Conservation (phyloP, 1,140 invertebrate species). For the Megathymus violae region DNA sequence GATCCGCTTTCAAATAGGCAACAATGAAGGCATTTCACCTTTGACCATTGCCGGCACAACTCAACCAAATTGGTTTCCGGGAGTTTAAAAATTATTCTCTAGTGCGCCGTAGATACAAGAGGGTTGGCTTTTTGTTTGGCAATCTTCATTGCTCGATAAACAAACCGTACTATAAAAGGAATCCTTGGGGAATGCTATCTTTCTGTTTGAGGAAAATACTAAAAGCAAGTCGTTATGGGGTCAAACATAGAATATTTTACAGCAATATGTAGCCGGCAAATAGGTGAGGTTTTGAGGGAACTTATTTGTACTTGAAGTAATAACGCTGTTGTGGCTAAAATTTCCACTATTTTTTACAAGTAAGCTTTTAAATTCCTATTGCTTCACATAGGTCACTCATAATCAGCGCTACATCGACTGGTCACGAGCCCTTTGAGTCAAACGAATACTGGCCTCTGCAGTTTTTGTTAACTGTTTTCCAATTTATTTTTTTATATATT, state of each 20-base stretch:
- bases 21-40: constrained; percentile 42
- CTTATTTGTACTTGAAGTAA: no score
- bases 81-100: constrained; percentile 53
- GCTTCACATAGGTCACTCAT: no score
- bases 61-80: constrained; percentile 57
- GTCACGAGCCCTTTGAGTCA: no score
- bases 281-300: no score
- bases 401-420: no score
- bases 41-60: constrained; percentile 42
- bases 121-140: constrained; percentile 49
- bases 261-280: not conserved
- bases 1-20: constrained; percentile 35
- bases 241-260: not conserved
- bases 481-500: no score
- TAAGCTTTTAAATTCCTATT: no score
- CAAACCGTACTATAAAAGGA: constrained; percentile 63
- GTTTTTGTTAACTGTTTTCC: no score
- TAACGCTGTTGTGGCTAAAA: no score
- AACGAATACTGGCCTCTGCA: no score
- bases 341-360: no score
- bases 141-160: constrained; percentile 64
- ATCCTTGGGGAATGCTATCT: constrained; percentile 60
- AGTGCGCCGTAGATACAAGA: constrained; percentile 46
- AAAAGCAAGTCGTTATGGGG: constrained; percentile 53
- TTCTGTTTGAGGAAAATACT: constrained; percentile 64